These are phyloP conservation scores for Sebastes elongatus DNA, from an alignment of 2,797 vertebrate genomes.

Conservation along the genomic window DNA sequence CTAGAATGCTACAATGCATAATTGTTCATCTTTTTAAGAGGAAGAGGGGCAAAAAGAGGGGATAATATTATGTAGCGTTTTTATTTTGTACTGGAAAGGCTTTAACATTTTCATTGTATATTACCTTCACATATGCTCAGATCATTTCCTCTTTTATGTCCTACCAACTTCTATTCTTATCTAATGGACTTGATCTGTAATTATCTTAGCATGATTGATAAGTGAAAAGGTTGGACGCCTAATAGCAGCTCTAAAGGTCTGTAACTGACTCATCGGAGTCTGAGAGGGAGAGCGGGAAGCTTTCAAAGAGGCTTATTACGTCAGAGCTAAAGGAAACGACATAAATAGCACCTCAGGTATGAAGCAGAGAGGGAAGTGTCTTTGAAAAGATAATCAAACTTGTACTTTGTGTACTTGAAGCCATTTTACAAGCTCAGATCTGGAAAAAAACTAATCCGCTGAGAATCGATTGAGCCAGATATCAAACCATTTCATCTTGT, in stretches of 20 bases:
- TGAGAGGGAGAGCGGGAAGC: not conserved
- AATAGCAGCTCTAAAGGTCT: not conserved
- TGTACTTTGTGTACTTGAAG: not conserved
- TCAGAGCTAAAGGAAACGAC: not conserved
- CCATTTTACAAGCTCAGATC: not conserved
- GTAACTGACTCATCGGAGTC: conserved; percentile 9
- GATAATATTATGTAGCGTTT: not conserved
- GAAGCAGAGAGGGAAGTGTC: not conserved
- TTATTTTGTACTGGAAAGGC: not conserved
- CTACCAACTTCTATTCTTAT: not conserved
- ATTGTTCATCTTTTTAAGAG: not conserved
- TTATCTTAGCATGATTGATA: conserved; percentile 1
- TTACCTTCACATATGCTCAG: not conserved
- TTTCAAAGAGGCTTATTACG: conserved; percentile 19
- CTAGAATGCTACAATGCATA: not conserved
- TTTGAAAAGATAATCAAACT: not conserved
- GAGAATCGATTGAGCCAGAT: not conserved
- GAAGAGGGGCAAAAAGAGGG: not conserved
- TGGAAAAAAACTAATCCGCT: not conserved
- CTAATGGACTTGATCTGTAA: not conserved
- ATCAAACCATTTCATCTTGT: not conserved
- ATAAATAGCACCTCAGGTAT: conserved; percentile 4
- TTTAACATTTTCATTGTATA: not conserved
- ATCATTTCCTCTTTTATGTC: not conserved
- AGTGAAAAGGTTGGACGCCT: not conserved